Percentiles rank a stretch among this genome's conserved stretches.
phyloP scores from a whole-genome alignment of 2,797 vertebrate species.

The Peromyscus eremicus region DNA sequence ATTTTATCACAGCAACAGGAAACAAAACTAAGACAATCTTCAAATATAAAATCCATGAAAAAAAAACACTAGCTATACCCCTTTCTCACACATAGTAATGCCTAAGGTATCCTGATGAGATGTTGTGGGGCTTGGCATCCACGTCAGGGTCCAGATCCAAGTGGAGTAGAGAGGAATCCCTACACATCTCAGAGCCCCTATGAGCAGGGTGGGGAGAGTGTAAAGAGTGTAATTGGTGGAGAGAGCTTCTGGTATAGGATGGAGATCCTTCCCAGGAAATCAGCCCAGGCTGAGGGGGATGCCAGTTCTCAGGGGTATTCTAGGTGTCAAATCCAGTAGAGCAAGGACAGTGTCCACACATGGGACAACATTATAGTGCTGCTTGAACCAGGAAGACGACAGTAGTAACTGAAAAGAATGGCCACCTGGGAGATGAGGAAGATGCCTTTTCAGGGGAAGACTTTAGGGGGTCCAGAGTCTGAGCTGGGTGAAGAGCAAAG shows the following conservation, averaged over 20 bases:
- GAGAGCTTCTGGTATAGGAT: not conserved
- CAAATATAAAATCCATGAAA: not conserved
- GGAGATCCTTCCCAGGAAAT: not conserved
- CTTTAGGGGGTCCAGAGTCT: not conserved
- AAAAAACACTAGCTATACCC: no score
- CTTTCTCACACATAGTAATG: not conserved
- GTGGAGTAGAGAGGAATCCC: not conserved
- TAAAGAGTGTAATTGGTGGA: not conserved
- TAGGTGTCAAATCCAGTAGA: not conserved
- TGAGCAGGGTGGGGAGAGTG: not conserved
- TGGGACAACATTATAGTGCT: no score
- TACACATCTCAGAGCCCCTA: not conserved
- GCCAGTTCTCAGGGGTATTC: not conserved
- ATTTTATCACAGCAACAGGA: not conserved
- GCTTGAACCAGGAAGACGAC: not conserved
- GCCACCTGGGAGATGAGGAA: not conserved
- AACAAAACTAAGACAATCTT: not conserved
- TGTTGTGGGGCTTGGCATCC: not conserved
- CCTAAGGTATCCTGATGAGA: not conserved
- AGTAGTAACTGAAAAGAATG: not conserved
- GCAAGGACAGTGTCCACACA: not conserved
- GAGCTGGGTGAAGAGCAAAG: not conserved
- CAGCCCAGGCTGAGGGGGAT: not conserved
- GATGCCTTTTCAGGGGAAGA: not conserved
- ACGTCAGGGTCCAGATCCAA: not conserved